Evolutionary conservation across 2,113 vertebrate genomes (phyloP), one percentile per base, ranked within the genome.

Genomic region (Archilochus colubris): DNA sequence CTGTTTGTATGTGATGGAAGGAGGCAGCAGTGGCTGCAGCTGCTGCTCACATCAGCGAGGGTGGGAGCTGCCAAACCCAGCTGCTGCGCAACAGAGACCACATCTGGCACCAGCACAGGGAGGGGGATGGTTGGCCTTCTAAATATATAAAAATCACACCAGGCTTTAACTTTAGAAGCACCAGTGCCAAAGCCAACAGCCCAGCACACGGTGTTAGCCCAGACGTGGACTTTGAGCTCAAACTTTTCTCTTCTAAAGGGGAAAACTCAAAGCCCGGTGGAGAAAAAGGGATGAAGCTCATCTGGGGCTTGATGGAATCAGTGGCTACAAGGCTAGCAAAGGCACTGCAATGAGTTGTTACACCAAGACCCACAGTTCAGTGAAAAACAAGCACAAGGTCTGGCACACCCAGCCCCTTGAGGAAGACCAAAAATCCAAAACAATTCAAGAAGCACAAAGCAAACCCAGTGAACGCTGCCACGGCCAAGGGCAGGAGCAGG

Each of bases 261-360:
- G 48, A 64, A 82, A 73, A 92, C 22, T 81, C 84, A 54, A 46
- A 86, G 67, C 72, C 61, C 7, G 3, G 0, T 1, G 20, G 57
- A 28, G 62, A 38, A 61, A 81, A 64, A 31, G 27, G 40, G 67
- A 59, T 8, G 19, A 46, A 31, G 70, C 12, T 28, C 78, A 63
- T 36, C 10, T 12, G 53, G 77, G 70, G 54, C 27, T 76, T 30
- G 18, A 10, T 1, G 7, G 68, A 67, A 50, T 36, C 4, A 16
- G 40, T 6, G 55, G 66, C 28, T 69, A 20, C 10, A 10, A 43
- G 81, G 64, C 22, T 3, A 11, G 36, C 61, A 28, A 53, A 75
- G 24, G 48, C 44, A 15, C 44, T 43, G 1, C 6, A 9, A 7
- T 6, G 4, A 1, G 27, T 0, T 5, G 4, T 10, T 28, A 55